Base-by-base conservation (phyloP, 2,797 vertebrate genomes). In the Falco novaeseelandiae region DNA sequence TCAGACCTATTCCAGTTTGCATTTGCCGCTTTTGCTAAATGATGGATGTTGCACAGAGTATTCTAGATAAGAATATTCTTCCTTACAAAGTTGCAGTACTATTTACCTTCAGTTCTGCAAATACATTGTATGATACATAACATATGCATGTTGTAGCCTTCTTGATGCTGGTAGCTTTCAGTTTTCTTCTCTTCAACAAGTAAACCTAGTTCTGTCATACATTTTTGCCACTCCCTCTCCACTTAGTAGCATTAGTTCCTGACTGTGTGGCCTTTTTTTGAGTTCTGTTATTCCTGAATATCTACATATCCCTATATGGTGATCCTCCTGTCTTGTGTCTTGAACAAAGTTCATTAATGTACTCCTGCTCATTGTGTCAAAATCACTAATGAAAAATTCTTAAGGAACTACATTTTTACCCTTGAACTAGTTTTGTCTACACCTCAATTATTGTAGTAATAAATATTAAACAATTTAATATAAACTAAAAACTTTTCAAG, bases 11-110 rank as follows among this genome's bases (percentile, higher is more conserved):
- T 86, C 26, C 57, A 73, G 29, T 77, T 92, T 73, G 26, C 23
- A 34, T 72, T 92, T 2, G 54, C 65, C 5, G 61, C 14, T 79
- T 86, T 57, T 34, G 19, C 34, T 83, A 58, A 80, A 46, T 46
- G 21, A 77, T 70, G 38, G 72, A 83, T 89, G 89, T 90, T 62
- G 7, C 32, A 18, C 44, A 9, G 22, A 49, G 11, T 66, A 69
- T 83, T 83, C 54, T 66, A 54, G 48, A 32, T 70, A 77, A 57
- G 14, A 91, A 78, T 81, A 78, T 46, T 70, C 25, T 83, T 90
- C 52, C 49, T 70, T 70, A 49, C 16, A 71, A 63, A 38, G 25
- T 23, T 83, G 26, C 12, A 62, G 42, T 58, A 70, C 54, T 65
- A 36, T 17, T 90, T 85, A 25, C 16, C 34, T 69, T 94, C 30